A percentile compares a stretch with the other conserved stretches of the same genome.
Conservation (phyloP, 2,113 vertebrate species). For the Amphiprion percula region DNA sequence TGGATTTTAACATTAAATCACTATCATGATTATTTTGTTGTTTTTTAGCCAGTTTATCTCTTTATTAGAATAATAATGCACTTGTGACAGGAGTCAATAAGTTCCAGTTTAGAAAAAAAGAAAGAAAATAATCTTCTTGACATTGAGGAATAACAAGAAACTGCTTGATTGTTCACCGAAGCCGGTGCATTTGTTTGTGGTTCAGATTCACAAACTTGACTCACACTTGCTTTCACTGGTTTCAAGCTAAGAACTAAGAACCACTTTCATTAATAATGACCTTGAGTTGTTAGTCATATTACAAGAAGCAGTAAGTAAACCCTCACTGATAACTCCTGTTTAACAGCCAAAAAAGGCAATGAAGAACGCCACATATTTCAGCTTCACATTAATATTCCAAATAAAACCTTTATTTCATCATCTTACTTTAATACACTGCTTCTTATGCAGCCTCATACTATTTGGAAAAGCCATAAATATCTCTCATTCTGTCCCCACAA, state of each 20-base stretch:
- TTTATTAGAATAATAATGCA: neutral
- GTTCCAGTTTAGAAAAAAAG: neutral
- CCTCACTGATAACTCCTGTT: neutral
- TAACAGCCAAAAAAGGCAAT: slow-evolving; percentile 2
- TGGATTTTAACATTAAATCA: neutral
- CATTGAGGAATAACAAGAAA: neutral
- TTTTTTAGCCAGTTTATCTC: neutral
- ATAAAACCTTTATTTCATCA: slow-evolving; percentile 23
- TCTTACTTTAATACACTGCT: neutral
- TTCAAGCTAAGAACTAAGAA: neutral
- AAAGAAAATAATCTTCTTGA: neutral
- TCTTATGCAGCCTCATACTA: slow-evolving; percentile 7
- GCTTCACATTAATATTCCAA: neutral
- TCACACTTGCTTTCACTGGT: neutral
- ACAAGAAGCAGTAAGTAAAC: neutral
- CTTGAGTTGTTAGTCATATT: neutral
- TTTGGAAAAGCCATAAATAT: slow-evolving; percentile 36
- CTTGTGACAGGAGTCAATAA: neutral
- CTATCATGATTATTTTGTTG: neutral
- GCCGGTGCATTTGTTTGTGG: neutral
- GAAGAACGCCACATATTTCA: slow-evolving; percentile 10
- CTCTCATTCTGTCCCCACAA: slow-evolving; percentile 28
- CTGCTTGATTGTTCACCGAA: neutral
- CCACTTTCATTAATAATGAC: neutral
- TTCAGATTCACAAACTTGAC: neutral